Evolutionary conservation across 2,113 vertebrate species (phyloP).

Genomic region (Chascanopsetta lugubris): DNA sequence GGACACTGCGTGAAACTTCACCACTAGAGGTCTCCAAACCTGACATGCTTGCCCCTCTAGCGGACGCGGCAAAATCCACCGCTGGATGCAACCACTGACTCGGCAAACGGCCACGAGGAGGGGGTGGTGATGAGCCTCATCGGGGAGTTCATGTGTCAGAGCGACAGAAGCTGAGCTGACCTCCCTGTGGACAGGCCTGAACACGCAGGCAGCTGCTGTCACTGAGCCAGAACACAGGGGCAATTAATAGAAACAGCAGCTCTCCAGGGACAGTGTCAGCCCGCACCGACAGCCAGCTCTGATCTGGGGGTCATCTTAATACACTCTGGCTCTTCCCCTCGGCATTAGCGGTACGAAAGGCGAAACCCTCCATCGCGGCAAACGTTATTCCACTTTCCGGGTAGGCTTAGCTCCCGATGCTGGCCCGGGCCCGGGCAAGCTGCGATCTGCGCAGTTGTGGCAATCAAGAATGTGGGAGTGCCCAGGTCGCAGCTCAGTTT

Average conservation of each 20-base stretch:
- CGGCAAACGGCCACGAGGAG: constrained; percentile 29
- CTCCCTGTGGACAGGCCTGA: constrained; percentile 61
- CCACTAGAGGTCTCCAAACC: constrained; percentile 17
- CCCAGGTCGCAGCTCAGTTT: constrained; percentile 42
- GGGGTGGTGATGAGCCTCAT: constrained; percentile 24
- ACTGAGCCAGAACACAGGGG: constrained; percentile 56
- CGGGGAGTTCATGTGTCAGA: constrained; percentile 57
- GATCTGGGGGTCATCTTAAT: constrained; percentile 73
- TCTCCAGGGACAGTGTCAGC: constrained; percentile 70
- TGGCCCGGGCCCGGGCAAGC: constrained; percentile 54
- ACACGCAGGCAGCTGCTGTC: constrained; percentile 76
- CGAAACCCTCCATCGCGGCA: constrained; percentile 63
- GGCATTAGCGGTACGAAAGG: constrained; percentile 67
- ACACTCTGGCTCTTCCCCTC: constrained; percentile 66
- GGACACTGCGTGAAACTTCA: no score
- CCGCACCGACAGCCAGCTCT: constrained; percentile 63
- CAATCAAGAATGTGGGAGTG: constrained; percentile 74
- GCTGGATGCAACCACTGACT: constrained; percentile 18
- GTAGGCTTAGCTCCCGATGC: constrained; percentile 58
- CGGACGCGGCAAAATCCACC: no score
- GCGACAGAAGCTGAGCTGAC: constrained; percentile 57
- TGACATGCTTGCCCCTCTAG: constrained; percentile 11
- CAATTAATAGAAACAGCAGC: constrained; percentile 77
- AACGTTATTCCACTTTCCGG: constrained; percentile 70
- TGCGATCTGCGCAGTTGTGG: constrained; percentile 71